Evolutionary conservation across 92 coral and sea anemone species (phyloP), one percentile per base, ranked within the genome.

Genomic region (Porites divaricata): DNA sequence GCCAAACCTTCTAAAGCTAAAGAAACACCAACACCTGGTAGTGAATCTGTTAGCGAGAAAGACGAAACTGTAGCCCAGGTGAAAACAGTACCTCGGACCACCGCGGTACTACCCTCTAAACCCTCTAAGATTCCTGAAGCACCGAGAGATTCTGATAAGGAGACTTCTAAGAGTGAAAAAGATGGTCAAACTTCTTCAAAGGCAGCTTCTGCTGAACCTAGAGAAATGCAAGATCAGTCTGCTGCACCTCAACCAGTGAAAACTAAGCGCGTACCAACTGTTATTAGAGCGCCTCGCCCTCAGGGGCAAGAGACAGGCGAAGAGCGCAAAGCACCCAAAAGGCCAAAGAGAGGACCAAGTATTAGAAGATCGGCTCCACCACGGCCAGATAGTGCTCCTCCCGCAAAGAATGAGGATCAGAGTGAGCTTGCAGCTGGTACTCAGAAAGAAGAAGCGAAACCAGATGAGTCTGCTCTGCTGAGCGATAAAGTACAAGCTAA

Each of bases 261-360:
- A 84, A 56, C 92, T 1, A 90, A 83, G 78, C 72, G 81, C 16
- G 24, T 67, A 41, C 90, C 93, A 24, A 80, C 95, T 4, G 68
- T 86, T 2, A 86, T 89, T 26, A 80, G 89, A 87, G 85, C 82
- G 8, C 54, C 76, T 35, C 81, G 81, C 68, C 81, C 59, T 10
- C 67, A 64, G 12, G 56, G 19, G 21, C 88, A 53, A 48, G 71
- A 52, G 23, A 20, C 82, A 25, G 68, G 75, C 19, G 79, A 45
- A 24, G 63, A 8, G 26, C 81, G 65, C 11, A 84, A 75, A 75
- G 57, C 74, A 2, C 88, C 88, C 41, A 76, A 84, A 45, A 84
- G 81, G 63, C 88, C 88, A 35, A 57, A 72, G 63, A 74, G 88
- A 64, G 88, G 88, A 57, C 88, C 88, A 48, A 84, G 88, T n/a